Base-by-base conservation (phyloP, 2,797 vertebrate species). In the Halcyon badia region DNA sequence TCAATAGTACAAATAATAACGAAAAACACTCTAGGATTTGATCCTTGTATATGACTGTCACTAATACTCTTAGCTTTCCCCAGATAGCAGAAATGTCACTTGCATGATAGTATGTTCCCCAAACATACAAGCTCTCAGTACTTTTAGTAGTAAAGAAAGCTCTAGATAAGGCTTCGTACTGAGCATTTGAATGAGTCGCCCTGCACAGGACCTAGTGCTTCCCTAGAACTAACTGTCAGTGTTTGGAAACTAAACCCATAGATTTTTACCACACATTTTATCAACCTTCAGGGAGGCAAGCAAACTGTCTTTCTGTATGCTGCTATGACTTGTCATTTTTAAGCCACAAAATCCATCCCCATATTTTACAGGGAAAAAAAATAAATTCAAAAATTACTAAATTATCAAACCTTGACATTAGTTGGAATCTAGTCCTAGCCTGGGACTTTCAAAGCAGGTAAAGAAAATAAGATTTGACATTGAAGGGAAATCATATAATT, bases 401-500 rank as follows among this genome's bases (percentile, higher is more conserved):
- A 13, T 64, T 56, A 49, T 13, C 41, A 76, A 83, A 79, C 24
- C 26, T 77, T 46, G 18, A 6, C 57, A 83, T 54, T 51, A 77
- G 48, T 11, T 58, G 25, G 39, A 81, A 90, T 60, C 64, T 30
- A 65, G 17, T 33, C 20, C 33, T 48, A 57, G 72, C 16, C 42
- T 28, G 21, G 46, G 21, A 73, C 73, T 83, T 93, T 72, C 52
- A 42, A 77, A 87, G 69, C 12, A 46, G 48, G 73, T 70, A 24
- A 86, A 70, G 51, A 69, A 95, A 88, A 39, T 58, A 84, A 82
- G 54, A 81, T 48, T 90, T 39, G 86, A 68, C 35, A 60, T 5
- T 31, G 35, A 90, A 83, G 66, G 15, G n/a, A 94, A 93, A 90
- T 78, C 31, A 90, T 26, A 58, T 57, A 62, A 81, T 87, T 89